A percentile compares a stretch with the other conserved stretches of the same genome.
These are phyloP conservation scores for Anguilla japonica DNA, from an alignment of 2,113 vertebrate species.

Conservation along the genomic window DNA sequence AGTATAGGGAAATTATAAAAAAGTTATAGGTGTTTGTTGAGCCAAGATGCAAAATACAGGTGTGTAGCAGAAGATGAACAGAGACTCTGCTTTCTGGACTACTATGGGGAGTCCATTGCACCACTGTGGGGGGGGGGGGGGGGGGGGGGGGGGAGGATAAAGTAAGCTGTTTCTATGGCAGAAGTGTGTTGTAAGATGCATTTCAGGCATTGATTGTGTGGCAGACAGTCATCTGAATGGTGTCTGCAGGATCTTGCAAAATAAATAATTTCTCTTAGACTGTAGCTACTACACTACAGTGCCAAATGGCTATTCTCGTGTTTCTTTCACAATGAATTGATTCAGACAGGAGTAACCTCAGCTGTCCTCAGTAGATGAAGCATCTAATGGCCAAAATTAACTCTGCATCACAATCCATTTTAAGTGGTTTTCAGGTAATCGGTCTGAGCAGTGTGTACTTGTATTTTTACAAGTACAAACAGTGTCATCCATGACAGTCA, in stretches of 20 bases:
- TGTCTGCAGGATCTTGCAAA: background rate
- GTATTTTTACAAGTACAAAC: slow-evolving; percentile 35
- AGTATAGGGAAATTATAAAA: no score
- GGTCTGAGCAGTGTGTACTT: slow-evolving; percentile 44
- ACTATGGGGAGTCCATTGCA: no score
- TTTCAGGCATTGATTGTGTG: background rate
- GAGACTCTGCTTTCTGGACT: background rate
- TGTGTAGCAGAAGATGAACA: background rate
- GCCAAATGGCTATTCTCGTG: slow-evolving; percentile 46
- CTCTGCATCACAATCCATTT: slow-evolving; percentile 56
- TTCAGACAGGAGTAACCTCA: slow-evolving; percentile 58
- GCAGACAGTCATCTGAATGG: slow-evolving; percentile 36
- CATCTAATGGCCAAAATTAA: slow-evolving; percentile 60
- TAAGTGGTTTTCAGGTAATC: slow-evolving; percentile 40
- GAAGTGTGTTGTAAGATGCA: slow-evolving; percentile 41
- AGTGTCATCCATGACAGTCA: slow-evolving; percentile 42
- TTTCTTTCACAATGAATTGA: slow-evolving; percentile 50
- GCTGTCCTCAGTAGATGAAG: slow-evolving; percentile 55
- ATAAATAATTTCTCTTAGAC: background rate
- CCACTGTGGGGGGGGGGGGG: no score
- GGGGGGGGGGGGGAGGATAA: no score
- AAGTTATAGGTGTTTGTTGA: background rate
- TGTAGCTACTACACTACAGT: slow-evolving; percentile 4
- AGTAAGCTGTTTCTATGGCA: slow-evolving; percentile 44
- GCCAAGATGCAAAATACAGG: background rate